Conservation (phyloP, 2,888 invertebrate genomes). For the Torymus tubicola region DNA sequence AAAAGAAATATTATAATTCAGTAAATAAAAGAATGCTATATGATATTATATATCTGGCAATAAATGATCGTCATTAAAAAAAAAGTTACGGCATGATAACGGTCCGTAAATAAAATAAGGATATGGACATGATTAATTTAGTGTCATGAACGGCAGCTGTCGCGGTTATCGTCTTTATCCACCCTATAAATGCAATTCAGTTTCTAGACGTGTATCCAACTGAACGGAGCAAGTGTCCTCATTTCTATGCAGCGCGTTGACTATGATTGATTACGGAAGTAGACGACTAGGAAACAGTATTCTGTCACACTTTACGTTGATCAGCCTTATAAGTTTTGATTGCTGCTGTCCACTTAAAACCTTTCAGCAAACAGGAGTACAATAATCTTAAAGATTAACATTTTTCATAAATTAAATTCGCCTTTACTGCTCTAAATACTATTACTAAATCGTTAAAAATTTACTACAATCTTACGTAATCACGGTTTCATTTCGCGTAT, state of each 20-base stretch:
- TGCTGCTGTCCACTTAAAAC: not conserved
- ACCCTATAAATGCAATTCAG: constrained; percentile 10
- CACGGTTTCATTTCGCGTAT: no score
- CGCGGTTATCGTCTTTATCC: not conserved
- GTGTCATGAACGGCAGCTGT: not conserved
- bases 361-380: no score
- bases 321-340: not conserved
- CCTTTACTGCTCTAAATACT: no score
- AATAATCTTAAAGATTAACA: no score
- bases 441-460: no score
- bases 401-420: no score
- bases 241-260: constrained; percentile 7
- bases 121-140: constrained; percentile 26
- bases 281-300: constrained; percentile 25
- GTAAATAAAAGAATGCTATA: no score
- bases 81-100: not conserved
- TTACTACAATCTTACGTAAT: no score
- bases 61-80: not conserved
- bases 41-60: no score
- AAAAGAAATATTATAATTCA: no score
- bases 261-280: constrained; percentile 40
- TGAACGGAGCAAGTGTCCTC: constrained; percentile 9
- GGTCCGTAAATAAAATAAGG: not conserved
- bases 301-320: not conserved
- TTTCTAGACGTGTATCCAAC: not conserved